Evolutionary conservation across 2,113 vertebrate species (phyloP), one percentile per base, ranked within the genome.

Genomic region (Pseudopipra pipra): DNA sequence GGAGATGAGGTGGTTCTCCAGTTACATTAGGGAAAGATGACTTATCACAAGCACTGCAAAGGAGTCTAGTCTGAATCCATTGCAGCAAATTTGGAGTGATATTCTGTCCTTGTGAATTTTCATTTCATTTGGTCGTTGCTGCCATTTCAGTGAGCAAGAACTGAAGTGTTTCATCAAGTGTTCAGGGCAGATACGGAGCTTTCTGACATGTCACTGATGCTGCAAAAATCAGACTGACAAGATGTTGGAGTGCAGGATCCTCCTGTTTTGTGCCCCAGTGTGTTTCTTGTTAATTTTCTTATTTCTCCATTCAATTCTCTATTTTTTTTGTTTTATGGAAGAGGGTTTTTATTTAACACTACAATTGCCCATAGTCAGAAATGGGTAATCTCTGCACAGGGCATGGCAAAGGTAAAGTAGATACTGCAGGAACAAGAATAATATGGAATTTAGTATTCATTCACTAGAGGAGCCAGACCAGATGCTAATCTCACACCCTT

Each of bases 401-500:
- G 73, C 30, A 5, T 31, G 56, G 79, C 46, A 58, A 43, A 85
- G 41, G 51, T 61, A 59, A 68, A 90, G 73, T 7, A 80, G 47
- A 80, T 83, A 33, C 33, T 90, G 81, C 92, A 37, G 46, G 54
- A 75, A 67, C 35, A 76, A 88, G 59, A 56, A 31, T n/a, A 84
- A 85, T 70, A 41, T 4, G 19, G 77, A 85, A 85, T 71, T 90
- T 41, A 59, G 68, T 55, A 41, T 89, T 85, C 83, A 77, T 79
- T 83, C 76, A 59, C 35, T 79, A 20, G 54, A 89, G 81, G 79
- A 97, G 88, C 41, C 68, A 77, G 78, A 47, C 78, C 77, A 91
- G 78, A 94, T 91, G 82, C 84, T 92, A 93, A 92, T 96, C 94
- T 94, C 74, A 12, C 73, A 62, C 39, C 43, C 24, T 63, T 73